These are phyloP conservation scores for Entelurus aequoreus DNA, from an alignment of 2,113 vertebrate species.

Conservation along the genomic window DNA sequence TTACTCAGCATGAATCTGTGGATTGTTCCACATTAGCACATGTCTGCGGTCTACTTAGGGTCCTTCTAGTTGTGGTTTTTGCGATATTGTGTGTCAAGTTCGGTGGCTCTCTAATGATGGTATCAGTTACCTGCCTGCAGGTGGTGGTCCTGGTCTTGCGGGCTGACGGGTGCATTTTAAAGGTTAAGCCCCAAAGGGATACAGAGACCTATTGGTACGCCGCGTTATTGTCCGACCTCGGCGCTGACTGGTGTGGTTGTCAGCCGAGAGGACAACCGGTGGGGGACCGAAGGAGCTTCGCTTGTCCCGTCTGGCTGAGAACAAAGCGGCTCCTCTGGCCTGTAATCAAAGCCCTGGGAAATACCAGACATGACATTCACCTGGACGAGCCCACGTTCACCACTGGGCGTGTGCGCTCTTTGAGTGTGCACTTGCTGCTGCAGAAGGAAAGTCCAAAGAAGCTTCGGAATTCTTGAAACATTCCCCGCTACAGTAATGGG, in stretches of 20 bases:
- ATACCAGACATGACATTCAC: constrained; percentile 60
- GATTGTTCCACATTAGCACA: not conserved
- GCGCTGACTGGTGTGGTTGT: constrained; percentile 51
- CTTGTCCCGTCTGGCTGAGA: constrained; percentile 57
- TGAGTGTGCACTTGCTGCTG: constrained; percentile 25
- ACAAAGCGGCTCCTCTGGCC: constrained; percentile 67
- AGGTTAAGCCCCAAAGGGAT: constrained; percentile 47
- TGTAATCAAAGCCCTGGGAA: constrained; percentile 75
- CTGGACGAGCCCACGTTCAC: constrained; percentile 46
- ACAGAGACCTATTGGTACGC: constrained; percentile 41
- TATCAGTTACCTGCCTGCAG: constrained; percentile 59
- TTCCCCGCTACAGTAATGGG: constrained; percentile 7
- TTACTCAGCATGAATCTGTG: no score
- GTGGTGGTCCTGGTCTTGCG: constrained; percentile 41
- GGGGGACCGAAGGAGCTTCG: constrained; percentile 32
- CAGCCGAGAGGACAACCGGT: constrained; percentile 49
- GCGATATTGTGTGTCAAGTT: constrained; percentile 48
- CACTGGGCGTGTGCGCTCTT: constrained; percentile 16
- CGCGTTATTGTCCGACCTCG: constrained; percentile 52
- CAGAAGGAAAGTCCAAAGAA: constrained; percentile 3
- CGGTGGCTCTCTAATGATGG: constrained; percentile 56
- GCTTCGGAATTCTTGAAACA: constrained; percentile 13
- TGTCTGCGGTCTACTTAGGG: not conserved
- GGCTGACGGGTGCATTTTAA: constrained; percentile 56
- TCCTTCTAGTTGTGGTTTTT: constrained; percentile 12